Base-by-base conservation (phyloP, 2,888 invertebrate genomes). In the Chromoteleia sp. region DNA sequence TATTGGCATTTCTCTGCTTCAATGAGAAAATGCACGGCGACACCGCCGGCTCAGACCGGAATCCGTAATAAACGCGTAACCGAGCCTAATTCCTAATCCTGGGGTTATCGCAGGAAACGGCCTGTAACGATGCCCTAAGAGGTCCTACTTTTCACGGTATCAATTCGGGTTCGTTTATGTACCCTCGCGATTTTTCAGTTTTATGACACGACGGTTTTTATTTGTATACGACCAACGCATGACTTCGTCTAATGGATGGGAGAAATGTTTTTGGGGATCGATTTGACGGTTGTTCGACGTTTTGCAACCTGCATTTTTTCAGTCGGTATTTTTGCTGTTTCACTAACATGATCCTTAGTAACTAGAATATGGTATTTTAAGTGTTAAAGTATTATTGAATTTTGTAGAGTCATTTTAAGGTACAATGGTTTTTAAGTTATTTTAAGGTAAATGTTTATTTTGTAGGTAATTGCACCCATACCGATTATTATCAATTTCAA, bases 61-160 rank as follows among this genome's bases (percentile, higher is more conserved):
- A 90, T 90, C 88, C 84, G 88, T 90, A 88, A 88, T 90, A 91
- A 91, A 91, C 89, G 91, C 89, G 90, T 88, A 89, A 91, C 89
- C 91, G 91, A 91, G 89, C 88, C 91, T 91, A 91, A 91, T 91
- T 91, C 90, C 90, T 89, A 87, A 89, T 87, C 71, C 54, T 61
- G 85, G 87, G 87, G 87, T 87, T 88, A 87, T 87, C 85, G 85
- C 89, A 89, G 89, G 89, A 91, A 90, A 90, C 89, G 89, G 89
- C 86, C 87, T 87, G 88, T 90, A 89, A 89, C 88, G 87, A 77
- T 83, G 70, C 83, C 67, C 81, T 86, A 87, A 86, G 87, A 88
- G 39, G 33, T 45, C 36, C 41, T 25, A 50, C 68, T 76, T 68
- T 68, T 59, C 68, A 68, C 56, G 54, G 50, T 50, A 29, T 48